Base-by-base conservation (phyloP, 2,888 invertebrate species). In the Peribatodes rhomboidaria region DNA sequence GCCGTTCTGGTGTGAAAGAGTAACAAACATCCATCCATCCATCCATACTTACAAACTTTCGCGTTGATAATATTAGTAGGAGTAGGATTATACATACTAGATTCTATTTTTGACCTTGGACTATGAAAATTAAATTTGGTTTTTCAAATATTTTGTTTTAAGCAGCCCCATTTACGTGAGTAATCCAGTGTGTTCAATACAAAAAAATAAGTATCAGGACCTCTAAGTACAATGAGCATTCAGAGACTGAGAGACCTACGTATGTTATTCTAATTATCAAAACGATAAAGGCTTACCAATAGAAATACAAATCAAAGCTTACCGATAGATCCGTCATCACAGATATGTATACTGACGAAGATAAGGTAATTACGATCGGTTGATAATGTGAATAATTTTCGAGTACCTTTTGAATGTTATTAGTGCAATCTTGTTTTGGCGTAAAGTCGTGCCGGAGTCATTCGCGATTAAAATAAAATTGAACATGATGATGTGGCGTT, bases 321-420 rank as follows among this genome's bases (percentile, higher is more conserved):
- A 66, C 76, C 74, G 71, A 78, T 78, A 73, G 75, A 81, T 80
- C 72, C 71, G 60, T 65, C 72, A 77, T 77, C 66, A 63, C 58
- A 64, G 81, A 84, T 84, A 84, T 79, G 70, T 64, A 54, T 65
- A 62, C 70, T 82, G 81, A 84, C 80, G 75, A 66, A 50, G 79
- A 76, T 84, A 84, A 73, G 70, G 63, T 62, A 74, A 75, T 78
- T 76, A 78, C 79, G 71, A 72, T 69, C 73, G 35, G 70, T 72
- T 75, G 79, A 82, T 83, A 79, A 71, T 60, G 67, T 70, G 31
- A 74, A 81, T 80, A 77, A 80, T 73, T 69, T 67, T 69, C 58
- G 70, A 78, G 63, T 41, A 52, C 46, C 54, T 35, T 71, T 59
- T 75, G 62, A 70, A 73, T 72, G 59, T 72, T 73, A 67, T 75